A percentile compares a stretch with the other conserved stretches of the same genome.
These are phyloP conservation scores for Zaprionus inermis DNA, from an alignment of 1,140 invertebrate species.

Conservation along the genomic window DNA sequence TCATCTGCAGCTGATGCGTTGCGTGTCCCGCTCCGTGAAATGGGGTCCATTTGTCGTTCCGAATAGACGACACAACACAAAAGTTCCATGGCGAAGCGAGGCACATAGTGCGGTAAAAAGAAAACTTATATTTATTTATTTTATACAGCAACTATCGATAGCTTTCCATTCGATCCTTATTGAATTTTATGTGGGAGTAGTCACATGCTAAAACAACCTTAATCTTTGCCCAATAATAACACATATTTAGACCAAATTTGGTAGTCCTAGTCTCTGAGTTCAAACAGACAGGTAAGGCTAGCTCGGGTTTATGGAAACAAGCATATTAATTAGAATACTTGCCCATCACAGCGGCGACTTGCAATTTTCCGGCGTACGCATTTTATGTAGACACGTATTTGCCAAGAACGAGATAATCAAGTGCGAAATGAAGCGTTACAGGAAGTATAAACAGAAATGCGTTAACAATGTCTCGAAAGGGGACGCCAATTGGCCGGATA, in stretches of 20 bases:
- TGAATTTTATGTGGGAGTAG: not conserved
- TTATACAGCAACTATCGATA: not conserved
- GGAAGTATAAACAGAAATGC: not conserved
- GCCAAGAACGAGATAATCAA: slow-evolving; percentile 9
- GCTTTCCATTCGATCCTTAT: not conserved
- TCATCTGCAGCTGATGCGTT: slow-evolving; percentile 29
- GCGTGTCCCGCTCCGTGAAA: not conserved
- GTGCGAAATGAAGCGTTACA: slow-evolving; percentile 6
- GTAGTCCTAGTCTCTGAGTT: too few species aligned
- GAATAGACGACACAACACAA: not conserved
- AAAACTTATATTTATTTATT: too few species aligned
- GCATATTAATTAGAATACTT: not conserved
- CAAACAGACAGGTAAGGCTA: too few species aligned
- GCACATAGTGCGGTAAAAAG: too few species aligned
- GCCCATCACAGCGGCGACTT: not conserved
- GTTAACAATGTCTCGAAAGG: not conserved
- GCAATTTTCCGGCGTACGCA: not conserved
- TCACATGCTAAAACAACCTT: too few species aligned
- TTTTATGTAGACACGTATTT: slow-evolving; percentile 7
- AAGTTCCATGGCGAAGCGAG: not conserved
- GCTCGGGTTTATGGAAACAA: not conserved
- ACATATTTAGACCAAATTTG: too few species aligned
- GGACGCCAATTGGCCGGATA: slow-evolving; percentile 12
- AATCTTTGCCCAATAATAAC: too few species aligned
- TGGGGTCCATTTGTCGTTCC: not conserved